phyloP scores from a whole-genome alignment of 92 coral and sea anemone species.

The Porites cylindrica region DNA sequence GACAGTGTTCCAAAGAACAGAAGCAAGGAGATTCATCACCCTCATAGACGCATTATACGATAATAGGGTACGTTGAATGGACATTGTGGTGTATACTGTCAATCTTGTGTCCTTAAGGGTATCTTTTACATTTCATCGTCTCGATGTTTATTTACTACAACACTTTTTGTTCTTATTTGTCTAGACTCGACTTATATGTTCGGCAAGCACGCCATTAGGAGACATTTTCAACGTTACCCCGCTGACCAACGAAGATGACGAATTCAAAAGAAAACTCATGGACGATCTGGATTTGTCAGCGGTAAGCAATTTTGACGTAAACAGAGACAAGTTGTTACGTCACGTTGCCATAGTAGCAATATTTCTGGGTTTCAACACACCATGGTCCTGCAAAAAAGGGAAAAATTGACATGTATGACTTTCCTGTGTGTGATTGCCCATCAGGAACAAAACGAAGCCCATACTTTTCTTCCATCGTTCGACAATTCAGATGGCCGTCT shows the following conservation, averaged over 20 bases:
- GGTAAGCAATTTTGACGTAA: slow-evolving; percentile 52
- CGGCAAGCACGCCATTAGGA: slow-evolving; percentile 85
- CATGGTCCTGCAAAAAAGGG: too few species aligned
- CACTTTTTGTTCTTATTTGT: not conserved
- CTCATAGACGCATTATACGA: slow-evolving; percentile 93
- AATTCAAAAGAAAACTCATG: slow-evolving; percentile 85
- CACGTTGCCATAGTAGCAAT: too few species aligned
- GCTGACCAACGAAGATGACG: slow-evolving; percentile 77
- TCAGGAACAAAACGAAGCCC: too few species aligned
- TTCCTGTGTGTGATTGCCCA: too few species aligned
- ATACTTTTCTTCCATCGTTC: too few species aligned
- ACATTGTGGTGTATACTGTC: too few species aligned
- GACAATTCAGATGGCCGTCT: too few species aligned
- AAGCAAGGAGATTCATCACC: slow-evolving; percentile 95
- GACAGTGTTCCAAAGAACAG: slow-evolving; percentile 86
- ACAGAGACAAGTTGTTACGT: too few species aligned
- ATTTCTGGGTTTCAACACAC: too few species aligned
- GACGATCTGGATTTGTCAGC: slow-evolving; percentile 86
- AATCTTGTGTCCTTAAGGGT: not conserved
- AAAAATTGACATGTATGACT: too few species aligned
- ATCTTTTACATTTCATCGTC: not conserved
- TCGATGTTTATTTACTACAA: too few species aligned
- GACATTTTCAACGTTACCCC: slow-evolving; percentile 91
- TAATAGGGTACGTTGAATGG: slow-evolving; percentile 73
- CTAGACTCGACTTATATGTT: slow-evolving; percentile 93